Evolutionary conservation across 2,797 vertebrate species (phyloP).

Genomic region (Myotis planiceps): DNA sequence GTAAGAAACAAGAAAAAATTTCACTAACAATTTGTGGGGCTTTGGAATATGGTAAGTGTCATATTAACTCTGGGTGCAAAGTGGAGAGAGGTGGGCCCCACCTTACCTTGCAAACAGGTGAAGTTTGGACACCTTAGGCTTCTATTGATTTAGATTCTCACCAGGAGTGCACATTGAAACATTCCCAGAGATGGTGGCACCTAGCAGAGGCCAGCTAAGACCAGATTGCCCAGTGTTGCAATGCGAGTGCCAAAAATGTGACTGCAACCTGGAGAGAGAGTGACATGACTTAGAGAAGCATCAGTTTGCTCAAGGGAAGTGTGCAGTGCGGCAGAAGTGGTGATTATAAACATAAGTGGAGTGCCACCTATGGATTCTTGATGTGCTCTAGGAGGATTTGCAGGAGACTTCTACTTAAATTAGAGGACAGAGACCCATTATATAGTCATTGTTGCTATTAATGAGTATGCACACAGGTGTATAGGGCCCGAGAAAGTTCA

Average conservation of each 20-base stretch:
- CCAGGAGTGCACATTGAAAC: not conserved
- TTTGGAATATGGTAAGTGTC: not conserved
- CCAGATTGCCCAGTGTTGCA: too few species aligned
- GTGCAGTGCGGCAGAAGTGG: not conserved
- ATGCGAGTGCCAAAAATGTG: not conserved
- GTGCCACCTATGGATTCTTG: not conserved
- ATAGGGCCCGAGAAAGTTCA: not conserved
- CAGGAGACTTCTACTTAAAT: not conserved
- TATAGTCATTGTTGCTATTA: not conserved
- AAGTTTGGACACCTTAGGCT: not conserved
- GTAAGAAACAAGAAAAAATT: not conserved
- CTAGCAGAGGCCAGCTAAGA: too few species aligned
- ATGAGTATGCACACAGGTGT: not conserved
- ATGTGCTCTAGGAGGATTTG: not conserved
- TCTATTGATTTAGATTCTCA: not conserved
- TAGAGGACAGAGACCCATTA: not conserved
- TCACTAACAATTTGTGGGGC: not conserved
- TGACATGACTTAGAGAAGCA: not conserved
- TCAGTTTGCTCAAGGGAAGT: not conserved
- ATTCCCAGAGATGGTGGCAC: not conserved
- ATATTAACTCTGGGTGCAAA: not conserved
- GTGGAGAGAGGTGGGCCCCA: not conserved
- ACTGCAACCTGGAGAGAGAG: not conserved
- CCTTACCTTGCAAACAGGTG: not conserved
- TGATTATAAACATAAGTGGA: not conserved